Base-by-base conservation (phyloP, 2,113 vertebrate genomes). In the Gobiocypris rarus region DNA sequence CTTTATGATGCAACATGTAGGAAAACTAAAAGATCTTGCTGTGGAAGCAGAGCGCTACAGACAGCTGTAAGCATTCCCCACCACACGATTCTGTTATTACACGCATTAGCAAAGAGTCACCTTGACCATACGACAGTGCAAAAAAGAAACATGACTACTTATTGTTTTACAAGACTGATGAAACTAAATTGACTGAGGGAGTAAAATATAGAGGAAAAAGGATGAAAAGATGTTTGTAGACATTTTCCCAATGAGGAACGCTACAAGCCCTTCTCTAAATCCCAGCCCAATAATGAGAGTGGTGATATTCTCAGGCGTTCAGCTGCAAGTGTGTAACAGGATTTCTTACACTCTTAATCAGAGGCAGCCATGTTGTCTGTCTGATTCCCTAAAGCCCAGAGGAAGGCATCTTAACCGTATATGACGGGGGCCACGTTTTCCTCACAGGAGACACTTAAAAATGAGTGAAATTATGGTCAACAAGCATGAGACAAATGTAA, bases 341-440 rank as follows among this genome's bases (percentile, higher is more conserved):
- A 94, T 94, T 94, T 93, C 87, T 84, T 89, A 91, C 92, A 90
- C 91, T 92, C 91, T 92, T 94, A 94, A 94, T 94, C 87, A 88
- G 91, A 90, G 88, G 88, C 58, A 84, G 77, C 77, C 77, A 80
- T 80, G 77, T 80, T 50, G 77, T 80, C 77, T 80, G 59, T 80
- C 59, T 67, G 77, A 80, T 80, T 80, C 77, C 59, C 77, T 80
- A 67, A 80, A 80, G 77, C 77, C 45, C 59, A 75, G 43, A 67
- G 56, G 76, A 78, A 45, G 59, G 24, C 77, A 80, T 80, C 77
- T 80, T 50, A 63, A 80, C 59, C 5, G 59, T 61, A 78, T 61
- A 24, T 78, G 76, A 78, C 34, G n/a, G 56, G n/a, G 76, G 38
- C 38, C 58, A 61, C n/a, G 38, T 43, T 78, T 61, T 80, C 43